phyloP scores from a whole-genome alignment of 2,888 invertebrate genomes.

The Netelia melanura region DNA sequence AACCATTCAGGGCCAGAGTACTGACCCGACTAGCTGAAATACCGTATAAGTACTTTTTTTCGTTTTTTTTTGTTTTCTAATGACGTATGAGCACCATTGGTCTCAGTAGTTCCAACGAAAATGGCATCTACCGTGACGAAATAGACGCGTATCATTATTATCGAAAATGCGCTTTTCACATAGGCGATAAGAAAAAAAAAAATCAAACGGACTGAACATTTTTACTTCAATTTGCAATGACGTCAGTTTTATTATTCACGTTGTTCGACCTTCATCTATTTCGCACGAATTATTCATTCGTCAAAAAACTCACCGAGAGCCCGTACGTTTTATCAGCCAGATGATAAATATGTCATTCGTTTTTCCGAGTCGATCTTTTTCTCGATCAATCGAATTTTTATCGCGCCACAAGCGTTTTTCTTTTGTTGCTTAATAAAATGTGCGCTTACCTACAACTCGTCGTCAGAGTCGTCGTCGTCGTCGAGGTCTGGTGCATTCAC shows the following conservation, averaged over 20 bases:
- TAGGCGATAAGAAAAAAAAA: not conserved
- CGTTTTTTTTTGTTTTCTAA: not conserved
- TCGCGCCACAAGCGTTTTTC: not conserved
- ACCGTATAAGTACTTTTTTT: not conserved
- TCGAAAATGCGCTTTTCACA: not conserved
- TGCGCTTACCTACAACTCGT: constrained; percentile 40
- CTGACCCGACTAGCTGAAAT: constrained; percentile 24
- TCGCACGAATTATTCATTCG: constrained; percentile 6
- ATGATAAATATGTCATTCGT: constrained; percentile 34
- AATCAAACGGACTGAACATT: not conserved
- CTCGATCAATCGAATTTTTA: not conserved
- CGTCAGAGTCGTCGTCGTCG: constrained; percentile 74
- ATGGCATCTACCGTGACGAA: not conserved
- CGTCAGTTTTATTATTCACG: not conserved
- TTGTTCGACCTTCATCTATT: constrained; percentile 38
- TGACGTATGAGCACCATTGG: not conserved
- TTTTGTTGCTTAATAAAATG: constrained; percentile 6
- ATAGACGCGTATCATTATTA: not conserved
- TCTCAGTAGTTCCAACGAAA: not conserved
- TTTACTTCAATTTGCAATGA: not conserved
- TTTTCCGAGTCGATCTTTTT: constrained; percentile 6
- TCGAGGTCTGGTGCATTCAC: constrained; percentile 74
- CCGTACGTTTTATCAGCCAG: constrained; percentile 67
- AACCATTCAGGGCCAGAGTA: constrained; percentile 31
- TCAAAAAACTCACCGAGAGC: constrained; percentile 15